These are phyloP conservation scores for Python bivittatus DNA, from an alignment of 2,113 vertebrate species.

Conservation along the genomic window DNA sequence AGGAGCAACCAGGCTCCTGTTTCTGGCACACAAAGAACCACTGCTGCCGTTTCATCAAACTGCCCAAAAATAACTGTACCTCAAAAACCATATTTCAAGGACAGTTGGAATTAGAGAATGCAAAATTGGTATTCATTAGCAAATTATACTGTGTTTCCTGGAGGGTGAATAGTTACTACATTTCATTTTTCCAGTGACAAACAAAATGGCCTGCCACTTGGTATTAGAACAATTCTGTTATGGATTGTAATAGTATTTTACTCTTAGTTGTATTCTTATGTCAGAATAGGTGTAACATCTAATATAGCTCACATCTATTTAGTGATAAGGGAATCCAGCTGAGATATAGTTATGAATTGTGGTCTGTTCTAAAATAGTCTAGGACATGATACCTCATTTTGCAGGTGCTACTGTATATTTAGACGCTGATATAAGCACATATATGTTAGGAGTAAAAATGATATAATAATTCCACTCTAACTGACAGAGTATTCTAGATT, in stretches of 20 bases:
- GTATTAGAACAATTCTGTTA: neutral
- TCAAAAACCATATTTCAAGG: neutral
- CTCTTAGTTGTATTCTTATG: neutral
- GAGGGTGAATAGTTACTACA: constrained; percentile 9
- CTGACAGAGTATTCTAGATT: neutral
- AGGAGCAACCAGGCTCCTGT: neutral
- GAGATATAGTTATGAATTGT: neutral
- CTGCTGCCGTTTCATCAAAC: neutral
- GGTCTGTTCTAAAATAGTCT: neutral
- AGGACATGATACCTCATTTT: neutral
- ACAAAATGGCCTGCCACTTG: constrained; percentile 13
- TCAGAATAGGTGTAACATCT: neutral
- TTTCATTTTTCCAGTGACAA: neutral
- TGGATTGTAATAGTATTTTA: neutral
- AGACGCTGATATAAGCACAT: neutral
- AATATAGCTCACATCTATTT: neutral
- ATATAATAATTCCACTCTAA: neutral
- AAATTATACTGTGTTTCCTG: constrained; percentile 2
- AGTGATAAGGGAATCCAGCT: neutral
- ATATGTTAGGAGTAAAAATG: neutral
- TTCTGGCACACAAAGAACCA: neutral
- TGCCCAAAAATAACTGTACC: neutral
- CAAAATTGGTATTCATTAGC: constrained; percentile 7
- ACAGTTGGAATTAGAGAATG: neutral
- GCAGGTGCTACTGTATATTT: neutral